A percentile compares a stretch with the other conserved stretches of the same genome.
Evolutionary conservation across 1,140 invertebrate species (phyloP).

Genomic region (Scaptomyza montana): DNA sequence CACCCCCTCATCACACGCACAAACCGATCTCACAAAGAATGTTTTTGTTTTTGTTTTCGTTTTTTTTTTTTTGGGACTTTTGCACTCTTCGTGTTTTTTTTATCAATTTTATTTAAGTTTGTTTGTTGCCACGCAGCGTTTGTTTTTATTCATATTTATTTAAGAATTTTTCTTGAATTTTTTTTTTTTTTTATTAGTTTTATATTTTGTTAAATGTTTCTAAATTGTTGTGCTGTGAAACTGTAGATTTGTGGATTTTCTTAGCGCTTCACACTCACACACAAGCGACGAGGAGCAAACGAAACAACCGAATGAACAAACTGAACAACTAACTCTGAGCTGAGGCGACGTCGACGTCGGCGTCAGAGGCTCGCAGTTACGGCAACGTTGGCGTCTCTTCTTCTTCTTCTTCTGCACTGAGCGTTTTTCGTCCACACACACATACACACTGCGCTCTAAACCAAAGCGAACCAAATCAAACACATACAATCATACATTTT

Average conservation of each 20-base stretch:
- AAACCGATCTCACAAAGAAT: constrained; percentile 33
- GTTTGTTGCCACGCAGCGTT: constrained; percentile 24
- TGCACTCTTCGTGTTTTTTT: constrained; percentile 2
- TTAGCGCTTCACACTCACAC: constrained; percentile 63
- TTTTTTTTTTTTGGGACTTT: constrained; percentile 8
- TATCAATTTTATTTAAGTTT: background rate
- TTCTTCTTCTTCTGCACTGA: constrained; percentile 9
- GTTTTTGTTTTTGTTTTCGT: background rate
- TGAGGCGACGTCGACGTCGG: constrained; percentile 34
- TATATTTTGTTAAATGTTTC: background rate
- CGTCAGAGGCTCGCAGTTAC: background rate
- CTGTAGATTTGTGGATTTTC: constrained; percentile 36
- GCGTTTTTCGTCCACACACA: constrained; percentile 40
- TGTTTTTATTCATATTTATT: too few species aligned
- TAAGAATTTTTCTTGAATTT: background rate
- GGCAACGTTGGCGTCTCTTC: constrained; percentile 1
- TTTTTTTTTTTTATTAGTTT: constrained; percentile 14
- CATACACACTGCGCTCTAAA: constrained; percentile 60
- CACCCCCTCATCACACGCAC: background rate
- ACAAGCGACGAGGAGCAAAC: constrained; percentile 81
- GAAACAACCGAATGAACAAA: constrained; percentile 79
- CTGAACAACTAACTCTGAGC: constrained; percentile 57
- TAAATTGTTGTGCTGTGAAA: constrained; percentile 11
- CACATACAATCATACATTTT: constrained; percentile 28
- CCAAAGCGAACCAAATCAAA: constrained; percentile 76